Base-by-base conservation (phyloP, 1,140 invertebrate genomes). In the Tetranychus urticae region DNA sequence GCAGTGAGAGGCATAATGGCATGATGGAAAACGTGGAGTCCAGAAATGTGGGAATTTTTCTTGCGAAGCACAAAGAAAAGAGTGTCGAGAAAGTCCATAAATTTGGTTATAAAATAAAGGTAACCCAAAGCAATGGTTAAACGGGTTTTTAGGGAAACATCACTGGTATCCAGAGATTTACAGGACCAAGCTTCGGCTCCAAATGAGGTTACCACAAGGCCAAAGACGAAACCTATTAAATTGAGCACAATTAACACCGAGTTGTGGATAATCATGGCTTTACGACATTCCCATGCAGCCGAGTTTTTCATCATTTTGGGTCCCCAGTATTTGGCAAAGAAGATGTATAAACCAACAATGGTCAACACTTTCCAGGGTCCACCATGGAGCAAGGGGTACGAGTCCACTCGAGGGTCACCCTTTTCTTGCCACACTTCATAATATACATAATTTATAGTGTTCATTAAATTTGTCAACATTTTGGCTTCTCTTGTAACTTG, bases 241-340 rank as follows among this genome's bases (percentile, higher is more conserved):
- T 57, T 57, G 7, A 57, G 33, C 35, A 57, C 12, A n/a, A 57
- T 45, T 34, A 57, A 13, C 10, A 57, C n/a, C 8, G 34, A n/a
- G 34, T 57, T 57, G 56, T 57, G 39, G 4, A 57, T 4, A 23
- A 57, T 39, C 35, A 57, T 57, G 8, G 39, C 56, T 23, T 13
- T 14, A n/a, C 39, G 35, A 36, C 35, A 45, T 64, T 88, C 79
- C 69, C 85, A 83, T 3, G 88, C 82, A 73, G 86, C 82, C 66
- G 86, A 78, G 70, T 87, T 81, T 71, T 85, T 81, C 88, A 92
- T 92, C 58, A 83, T 71, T 67, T 80, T 80, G 55, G 86, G 86
- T 12, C 88, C 88, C 59, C 88, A 70, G 39, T 62, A 62, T 62
- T 66, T 84, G 59, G 86, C 83, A 69, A 87, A 85, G 68, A 85